phyloP scores from a whole-genome alignment of 2,888 invertebrate species.

The Tachina grossa region DNA sequence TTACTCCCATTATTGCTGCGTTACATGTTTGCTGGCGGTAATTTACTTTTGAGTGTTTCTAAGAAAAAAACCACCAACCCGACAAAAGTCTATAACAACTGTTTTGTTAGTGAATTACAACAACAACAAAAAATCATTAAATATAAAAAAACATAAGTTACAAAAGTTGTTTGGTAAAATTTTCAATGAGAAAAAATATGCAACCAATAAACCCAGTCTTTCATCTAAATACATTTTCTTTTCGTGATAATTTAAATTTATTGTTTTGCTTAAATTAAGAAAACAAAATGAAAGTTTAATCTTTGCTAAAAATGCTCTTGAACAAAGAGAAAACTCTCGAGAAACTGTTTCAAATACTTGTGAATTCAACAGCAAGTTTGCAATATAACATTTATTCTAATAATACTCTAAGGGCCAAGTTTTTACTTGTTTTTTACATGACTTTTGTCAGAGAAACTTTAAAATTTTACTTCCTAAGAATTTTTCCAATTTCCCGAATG shows the following conservation, averaged over 20 bases:
- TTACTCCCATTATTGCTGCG: conserved; percentile 27
- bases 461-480: no score
- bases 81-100: conserved; percentile 13
- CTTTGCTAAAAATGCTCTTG: background rate
- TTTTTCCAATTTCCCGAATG: no score
- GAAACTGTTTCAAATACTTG: background rate
- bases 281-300: conserved; percentile 15
- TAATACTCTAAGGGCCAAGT: no score
- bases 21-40: conserved; percentile 56
- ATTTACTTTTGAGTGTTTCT: conserved; percentile 27
- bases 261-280: background rate
- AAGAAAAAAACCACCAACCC: conserved; percentile 1
- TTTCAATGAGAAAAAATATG: conserved; percentile 38
- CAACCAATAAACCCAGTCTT: background rate
- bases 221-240: background rate
- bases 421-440: no score
- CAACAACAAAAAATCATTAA: conserved; percentile 33
- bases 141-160: conserved; percentile 31
- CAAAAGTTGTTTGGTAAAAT: background rate
- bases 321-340: background rate
- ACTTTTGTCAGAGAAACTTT: no score
- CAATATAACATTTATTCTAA: no score
- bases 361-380: no score
- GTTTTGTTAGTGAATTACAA: conserved; percentile 34
- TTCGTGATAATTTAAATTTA: conserved; percentile 27